Conservation (phyloP, 1,140 invertebrate genomes). For the Drosophila kanapiae region DNA sequence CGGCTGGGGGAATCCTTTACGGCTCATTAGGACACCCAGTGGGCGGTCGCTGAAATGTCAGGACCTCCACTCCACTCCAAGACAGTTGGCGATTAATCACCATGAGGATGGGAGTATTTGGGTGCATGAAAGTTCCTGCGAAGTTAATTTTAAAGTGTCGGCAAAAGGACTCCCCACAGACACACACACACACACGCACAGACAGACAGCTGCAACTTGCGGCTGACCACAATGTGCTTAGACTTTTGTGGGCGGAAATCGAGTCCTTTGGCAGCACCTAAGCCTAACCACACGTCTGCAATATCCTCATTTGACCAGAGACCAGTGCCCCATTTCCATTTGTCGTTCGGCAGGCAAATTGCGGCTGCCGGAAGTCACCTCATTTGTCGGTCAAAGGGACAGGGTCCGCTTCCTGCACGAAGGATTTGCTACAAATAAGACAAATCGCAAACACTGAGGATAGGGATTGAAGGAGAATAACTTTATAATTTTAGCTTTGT, state of each 20-base stretch:
- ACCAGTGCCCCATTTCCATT: slow-evolving; percentile 65
- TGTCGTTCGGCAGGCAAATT: slow-evolving; percentile 47
- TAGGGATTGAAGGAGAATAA: background rate
- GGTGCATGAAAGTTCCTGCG: slow-evolving; percentile 42
- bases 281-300: slow-evolving; percentile 36
- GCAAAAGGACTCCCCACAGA: slow-evolving; percentile 6
- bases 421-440: slow-evolving; percentile 19
- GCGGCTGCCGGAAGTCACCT: slow-evolving; percentile 65
- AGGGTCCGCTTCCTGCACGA: slow-evolving; percentile 33
- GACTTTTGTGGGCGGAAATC: slow-evolving; percentile 38
- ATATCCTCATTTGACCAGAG: slow-evolving; percentile 46
- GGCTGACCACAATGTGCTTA: slow-evolving; percentile 64
- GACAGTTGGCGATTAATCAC: slow-evolving; percentile 39
- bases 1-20: slow-evolving; percentile 29
- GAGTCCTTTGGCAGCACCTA: slow-evolving; percentile 29
- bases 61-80: slow-evolving; percentile 4
- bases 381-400: slow-evolving; percentile 65
- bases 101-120: slow-evolving; percentile 2
- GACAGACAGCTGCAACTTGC: slow-evolving; percentile 47
- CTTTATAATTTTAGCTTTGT: background rate
- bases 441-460: background rate
- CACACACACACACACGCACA: slow-evolving; percentile 6
- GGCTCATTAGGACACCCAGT: slow-evolving; percentile 51
- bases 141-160: slow-evolving; percentile 71
- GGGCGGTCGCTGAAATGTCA: slow-evolving; percentile 32